Conservation (phyloP, 2,113 vertebrate species). For the Spea bombifrons region DNA sequence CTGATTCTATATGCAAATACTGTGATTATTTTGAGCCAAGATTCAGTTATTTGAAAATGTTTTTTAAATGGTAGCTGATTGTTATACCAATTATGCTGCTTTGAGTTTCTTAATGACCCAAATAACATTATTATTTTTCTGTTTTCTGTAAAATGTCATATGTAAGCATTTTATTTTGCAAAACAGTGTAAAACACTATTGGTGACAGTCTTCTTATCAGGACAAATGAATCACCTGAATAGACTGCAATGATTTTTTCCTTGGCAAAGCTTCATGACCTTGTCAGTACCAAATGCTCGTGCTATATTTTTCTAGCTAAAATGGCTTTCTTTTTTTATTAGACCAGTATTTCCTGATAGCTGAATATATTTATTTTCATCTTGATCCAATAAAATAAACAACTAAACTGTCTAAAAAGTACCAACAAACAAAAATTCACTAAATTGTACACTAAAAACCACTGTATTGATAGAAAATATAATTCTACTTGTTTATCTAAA, state of each 20-base stretch:
- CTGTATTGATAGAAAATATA: too few relatives aligned
- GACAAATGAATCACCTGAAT: slow-evolving; percentile 14
- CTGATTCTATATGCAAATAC: too few relatives aligned
- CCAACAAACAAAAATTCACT: too few relatives aligned
- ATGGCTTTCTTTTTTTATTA: slow-evolving; percentile 6
- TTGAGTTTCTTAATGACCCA: not conserved
- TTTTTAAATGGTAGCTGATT: too few relatives aligned
- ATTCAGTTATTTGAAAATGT: too few relatives aligned
- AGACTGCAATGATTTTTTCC: slow-evolving; percentile 8
- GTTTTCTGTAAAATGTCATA: not conserved
- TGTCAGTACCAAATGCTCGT: slow-evolving; percentile 21
- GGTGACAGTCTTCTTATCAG: not conserved
- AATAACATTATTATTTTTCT: not conserved
- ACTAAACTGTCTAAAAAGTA: too few relatives aligned
- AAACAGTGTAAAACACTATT: not conserved
- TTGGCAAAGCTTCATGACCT: slow-evolving; percentile 16
- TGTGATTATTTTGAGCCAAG: too few relatives aligned
- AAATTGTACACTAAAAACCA: too few relatives aligned
- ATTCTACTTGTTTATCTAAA: too few relatives aligned
- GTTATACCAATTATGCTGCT: too few relatives aligned
- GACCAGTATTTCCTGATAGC: not conserved
- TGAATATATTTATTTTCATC: not conserved
- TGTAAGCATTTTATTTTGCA: not conserved
- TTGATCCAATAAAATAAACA: too few relatives aligned
- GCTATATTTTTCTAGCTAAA: slow-evolving; percentile 12